Conservation (phyloP, 1,140 invertebrate species). For the Globodera ellingtonae region DNA sequence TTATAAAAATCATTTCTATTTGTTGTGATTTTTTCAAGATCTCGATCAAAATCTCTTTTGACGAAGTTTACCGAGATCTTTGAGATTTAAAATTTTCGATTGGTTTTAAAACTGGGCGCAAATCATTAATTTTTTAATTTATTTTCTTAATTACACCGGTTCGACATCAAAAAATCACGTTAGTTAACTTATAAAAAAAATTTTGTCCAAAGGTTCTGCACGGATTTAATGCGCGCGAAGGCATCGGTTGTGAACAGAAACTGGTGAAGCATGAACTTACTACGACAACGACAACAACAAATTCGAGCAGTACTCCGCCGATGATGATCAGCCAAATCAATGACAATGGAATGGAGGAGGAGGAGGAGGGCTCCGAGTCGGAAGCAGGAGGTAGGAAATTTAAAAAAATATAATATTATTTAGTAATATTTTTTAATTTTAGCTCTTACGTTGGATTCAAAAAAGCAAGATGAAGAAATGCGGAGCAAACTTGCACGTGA, state of each 20-base stretch:
- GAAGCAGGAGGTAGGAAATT: neutral
- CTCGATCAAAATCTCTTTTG: too few relatives aligned
- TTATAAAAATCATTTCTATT: too few relatives aligned
- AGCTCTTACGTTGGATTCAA: too few relatives aligned
- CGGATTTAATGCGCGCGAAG: constrained; percentile 3
- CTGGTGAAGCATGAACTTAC: neutral
- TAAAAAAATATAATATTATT: neutral
- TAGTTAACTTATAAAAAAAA: too few relatives aligned
- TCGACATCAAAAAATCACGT: too few relatives aligned
- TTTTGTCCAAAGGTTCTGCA: neutral
- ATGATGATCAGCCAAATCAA: neutral
- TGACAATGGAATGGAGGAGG: neutral
- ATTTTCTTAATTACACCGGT: too few relatives aligned
- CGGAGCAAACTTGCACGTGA: neutral
- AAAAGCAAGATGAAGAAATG: neutral
- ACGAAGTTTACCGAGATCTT: too few relatives aligned
- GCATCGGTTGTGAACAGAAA: neutral
- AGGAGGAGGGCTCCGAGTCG: constrained; percentile 12
- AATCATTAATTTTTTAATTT: too few relatives aligned
- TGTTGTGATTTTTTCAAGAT: neutral
- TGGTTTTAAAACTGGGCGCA: too few relatives aligned
- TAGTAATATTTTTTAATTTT: too few relatives aligned
- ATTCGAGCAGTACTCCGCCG: neutral
- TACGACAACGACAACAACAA: neutral
- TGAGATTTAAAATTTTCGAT: too few relatives aligned